Percentiles rank a stretch among this genome's conserved stretches.
phyloP scores from a whole-genome alignment of 2,113 vertebrate genomes.

The Anthoscopus minutus region DNA sequence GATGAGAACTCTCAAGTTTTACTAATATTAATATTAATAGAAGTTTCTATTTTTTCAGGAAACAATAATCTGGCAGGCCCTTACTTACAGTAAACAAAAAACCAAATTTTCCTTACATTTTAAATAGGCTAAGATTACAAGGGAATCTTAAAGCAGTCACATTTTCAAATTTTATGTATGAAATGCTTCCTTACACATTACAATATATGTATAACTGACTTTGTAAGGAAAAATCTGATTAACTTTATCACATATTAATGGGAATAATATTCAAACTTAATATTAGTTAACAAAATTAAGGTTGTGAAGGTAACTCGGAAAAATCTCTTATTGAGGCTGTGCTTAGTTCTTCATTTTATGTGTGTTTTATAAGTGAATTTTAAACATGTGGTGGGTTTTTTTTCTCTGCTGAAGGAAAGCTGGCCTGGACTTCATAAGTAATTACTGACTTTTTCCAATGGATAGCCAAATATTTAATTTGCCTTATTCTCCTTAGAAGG shows the following conservation, averaged over 20 bases:
- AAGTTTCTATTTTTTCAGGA: not conserved
- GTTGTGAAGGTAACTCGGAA: not conserved
- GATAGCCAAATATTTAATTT: not conserved
- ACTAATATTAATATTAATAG: not conserved
- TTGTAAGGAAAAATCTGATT: not conserved
- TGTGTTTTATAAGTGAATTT: not conserved
- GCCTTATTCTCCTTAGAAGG: not conserved
- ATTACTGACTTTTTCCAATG: not conserved
- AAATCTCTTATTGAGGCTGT: not conserved
- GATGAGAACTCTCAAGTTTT: not conserved
- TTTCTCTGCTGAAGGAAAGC: not conserved
- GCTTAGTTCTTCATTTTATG: not conserved
- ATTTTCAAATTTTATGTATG: not conserved
- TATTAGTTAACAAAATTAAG: not conserved
- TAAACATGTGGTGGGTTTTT: fast-evolving
- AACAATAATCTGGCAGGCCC: not conserved
- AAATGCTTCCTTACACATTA: not conserved
- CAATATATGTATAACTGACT: not conserved
- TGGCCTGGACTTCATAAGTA: not conserved
- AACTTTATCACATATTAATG: not conserved
- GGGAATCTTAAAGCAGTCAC: not conserved
- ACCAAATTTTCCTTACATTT: not conserved
- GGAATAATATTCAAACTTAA: not conserved
- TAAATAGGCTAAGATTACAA: not conserved
- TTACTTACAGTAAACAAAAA: not conserved